These are phyloP conservation scores for Meloidogyne hapla DNA, from an alignment of 1,140 invertebrate species.

Conservation along the genomic window DNA sequence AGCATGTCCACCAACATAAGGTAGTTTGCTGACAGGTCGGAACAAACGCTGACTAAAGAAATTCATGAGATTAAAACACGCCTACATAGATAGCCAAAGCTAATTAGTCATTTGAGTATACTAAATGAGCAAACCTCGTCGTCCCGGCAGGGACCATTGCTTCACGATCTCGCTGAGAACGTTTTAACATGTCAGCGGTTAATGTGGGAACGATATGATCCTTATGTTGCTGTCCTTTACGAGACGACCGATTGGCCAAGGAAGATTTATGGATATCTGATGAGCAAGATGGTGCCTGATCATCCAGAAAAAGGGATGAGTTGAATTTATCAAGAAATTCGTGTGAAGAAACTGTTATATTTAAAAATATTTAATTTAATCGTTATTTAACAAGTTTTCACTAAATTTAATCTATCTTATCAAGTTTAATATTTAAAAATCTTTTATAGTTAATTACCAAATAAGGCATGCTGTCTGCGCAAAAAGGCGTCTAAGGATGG, in stretches of 20 bases:
- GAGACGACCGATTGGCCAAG: not conserved
- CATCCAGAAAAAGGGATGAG: not conserved
- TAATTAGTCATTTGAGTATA: too few species aligned
- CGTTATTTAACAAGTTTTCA: too few species aligned
- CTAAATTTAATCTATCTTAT: too few species aligned
- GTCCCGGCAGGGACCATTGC: slow-evolving; percentile 26
- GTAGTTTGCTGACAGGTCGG: slow-evolving; percentile 37
- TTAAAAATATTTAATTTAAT: too few species aligned
- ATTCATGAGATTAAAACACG: too few species aligned
- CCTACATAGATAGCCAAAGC: too few species aligned
- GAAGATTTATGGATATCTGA: not conserved
- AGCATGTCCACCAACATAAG: slow-evolving; percentile 41
- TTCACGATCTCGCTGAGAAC: slow-evolving; percentile 44
- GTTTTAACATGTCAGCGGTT: slow-evolving; percentile 30
- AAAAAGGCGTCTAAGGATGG: slow-evolving; percentile 36
- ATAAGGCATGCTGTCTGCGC: slow-evolving; percentile 36
- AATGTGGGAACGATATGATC: slow-evolving; percentile 6
- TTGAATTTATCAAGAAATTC: slow-evolving; percentile 46
- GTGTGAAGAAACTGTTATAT: slow-evolving; percentile 25
- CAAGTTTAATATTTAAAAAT: too few species aligned
- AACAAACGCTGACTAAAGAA: slow-evolving; percentile 24
- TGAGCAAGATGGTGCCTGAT: slow-evolving; percentile 14
- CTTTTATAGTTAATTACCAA: not conserved
- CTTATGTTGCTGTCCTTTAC: slow-evolving; percentile 25
- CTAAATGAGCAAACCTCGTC: slow-evolving; percentile 42